Conservation (phyloP, 2,113 vertebrate genomes). For the Toxostoma redivivum region DNA sequence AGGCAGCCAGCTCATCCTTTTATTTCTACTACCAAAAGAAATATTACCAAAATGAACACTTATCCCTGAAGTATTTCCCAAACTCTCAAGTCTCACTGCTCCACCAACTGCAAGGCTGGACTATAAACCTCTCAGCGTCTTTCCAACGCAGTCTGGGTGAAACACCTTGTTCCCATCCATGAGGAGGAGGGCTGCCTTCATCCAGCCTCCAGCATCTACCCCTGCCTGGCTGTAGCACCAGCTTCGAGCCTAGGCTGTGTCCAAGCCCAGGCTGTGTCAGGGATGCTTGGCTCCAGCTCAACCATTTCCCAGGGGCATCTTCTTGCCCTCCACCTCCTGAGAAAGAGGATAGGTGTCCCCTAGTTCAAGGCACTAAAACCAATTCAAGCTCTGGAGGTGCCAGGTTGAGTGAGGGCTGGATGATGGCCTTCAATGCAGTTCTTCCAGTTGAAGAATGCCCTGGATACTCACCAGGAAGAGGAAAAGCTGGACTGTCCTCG, state of each 20-base stretch:
- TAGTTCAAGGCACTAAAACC: neutral
- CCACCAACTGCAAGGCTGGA: neutral
- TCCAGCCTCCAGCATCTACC: neutral
- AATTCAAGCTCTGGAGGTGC: neutral
- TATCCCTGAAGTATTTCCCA: neutral
- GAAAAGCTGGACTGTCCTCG: neutral
- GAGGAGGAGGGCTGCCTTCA: neutral
- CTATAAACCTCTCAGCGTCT: fast-evolving
- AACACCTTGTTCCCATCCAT: neutral
- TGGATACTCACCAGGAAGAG: slow-evolving; percentile 37
- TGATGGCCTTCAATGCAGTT: fast-evolving
- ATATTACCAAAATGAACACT: neutral
- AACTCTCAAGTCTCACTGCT: neutral
- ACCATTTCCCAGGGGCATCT: neutral
- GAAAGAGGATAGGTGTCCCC: neutral
- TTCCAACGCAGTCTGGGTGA: fast-evolving
- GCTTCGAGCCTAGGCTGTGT: neutral
- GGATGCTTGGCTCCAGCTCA: neutral
- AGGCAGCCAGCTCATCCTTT: neutral
- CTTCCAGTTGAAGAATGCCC: neutral
- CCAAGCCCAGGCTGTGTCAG: neutral
- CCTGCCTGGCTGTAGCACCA: neutral
- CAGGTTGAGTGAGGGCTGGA: neutral
- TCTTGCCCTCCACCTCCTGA: neutral
- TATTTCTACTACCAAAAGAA: neutral